Conservation (phyloP, 2,888 invertebrate genomes). For the Eueremaeus valkanovi region DNA sequence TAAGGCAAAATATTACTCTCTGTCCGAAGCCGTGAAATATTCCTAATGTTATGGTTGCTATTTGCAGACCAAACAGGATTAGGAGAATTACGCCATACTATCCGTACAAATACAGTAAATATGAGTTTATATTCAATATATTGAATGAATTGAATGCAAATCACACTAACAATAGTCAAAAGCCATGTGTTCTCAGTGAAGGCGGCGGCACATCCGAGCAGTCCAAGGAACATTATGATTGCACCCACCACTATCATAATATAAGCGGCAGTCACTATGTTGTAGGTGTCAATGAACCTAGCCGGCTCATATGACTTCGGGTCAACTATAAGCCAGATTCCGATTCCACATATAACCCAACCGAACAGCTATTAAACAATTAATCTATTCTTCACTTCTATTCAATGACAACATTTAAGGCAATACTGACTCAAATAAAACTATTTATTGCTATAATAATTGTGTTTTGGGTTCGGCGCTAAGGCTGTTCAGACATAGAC, state of each 20-base stretch:
- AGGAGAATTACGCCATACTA: constrained; percentile 39
- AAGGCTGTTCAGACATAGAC: no score
- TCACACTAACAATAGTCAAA: not conserved
- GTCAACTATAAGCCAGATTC: constrained; percentile 43
- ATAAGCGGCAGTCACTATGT: constrained; percentile 42
- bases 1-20: not conserved
- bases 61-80: constrained; percentile 37
- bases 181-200: not conserved
- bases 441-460: not conserved
- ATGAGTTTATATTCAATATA: not conserved
- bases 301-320: constrained; percentile 43
- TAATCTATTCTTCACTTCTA: no score
- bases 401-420: no score
- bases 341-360: constrained; percentile 41
- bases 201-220: constrained; percentile 35
- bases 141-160: no score
- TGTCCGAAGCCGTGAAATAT: constrained; percentile 41
- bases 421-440: not conserved
- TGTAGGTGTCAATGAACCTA: constrained; percentile 41
- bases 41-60: constrained; percentile 39
- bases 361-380: constrained; percentile 37
- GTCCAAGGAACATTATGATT: constrained; percentile 37
- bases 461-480: no score
- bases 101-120: not conserved
- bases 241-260: constrained; percentile 43